Percentiles rank a stretch among this genome's conserved stretches.
Evolutionary conservation across 2,888 invertebrate species (phyloP).

Genomic region (Trachelus tabidus): DNA sequence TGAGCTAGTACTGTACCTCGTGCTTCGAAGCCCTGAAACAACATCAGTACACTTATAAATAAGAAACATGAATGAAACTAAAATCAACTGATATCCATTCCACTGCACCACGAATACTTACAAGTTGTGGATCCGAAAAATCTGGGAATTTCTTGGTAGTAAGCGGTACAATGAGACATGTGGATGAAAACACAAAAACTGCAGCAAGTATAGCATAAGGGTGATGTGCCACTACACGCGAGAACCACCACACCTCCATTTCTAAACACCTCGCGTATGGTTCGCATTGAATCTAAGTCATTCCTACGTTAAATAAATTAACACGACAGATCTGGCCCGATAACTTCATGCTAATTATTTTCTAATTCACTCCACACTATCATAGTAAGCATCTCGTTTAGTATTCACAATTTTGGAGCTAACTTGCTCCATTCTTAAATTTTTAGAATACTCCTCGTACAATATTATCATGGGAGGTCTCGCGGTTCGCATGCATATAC

Average conservation of each 20-base stretch:
- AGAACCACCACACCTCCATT: constrained; percentile 69
- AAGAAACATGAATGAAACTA: neutral
- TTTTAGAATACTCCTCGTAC: neutral
- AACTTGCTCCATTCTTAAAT: neutral
- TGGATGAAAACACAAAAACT: constrained; percentile 73
- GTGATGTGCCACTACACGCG: constrained; percentile 75
- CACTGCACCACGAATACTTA: constrained; percentile 62
- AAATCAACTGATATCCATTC: neutral
- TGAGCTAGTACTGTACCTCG: constrained; percentile 87
- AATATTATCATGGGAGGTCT: neutral
- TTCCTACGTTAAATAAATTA: neutral
- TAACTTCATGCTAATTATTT: neutral
- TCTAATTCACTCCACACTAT: neutral
- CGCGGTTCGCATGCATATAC: neutral
- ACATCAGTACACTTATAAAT: neutral
- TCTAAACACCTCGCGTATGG: neutral
- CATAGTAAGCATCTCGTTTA: neutral
- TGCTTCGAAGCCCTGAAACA: constrained; percentile 86
- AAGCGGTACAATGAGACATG: constrained; percentile 76
- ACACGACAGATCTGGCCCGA: neutral
- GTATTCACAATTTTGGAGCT: neutral
- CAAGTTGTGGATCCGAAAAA: constrained; percentile 88
- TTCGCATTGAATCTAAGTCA: neutral
- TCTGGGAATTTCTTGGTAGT: constrained; percentile 77
- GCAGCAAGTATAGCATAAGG: constrained; percentile 75